Conservation (phyloP, 2,888 invertebrate genomes). For the Sycophila texana region DNA sequence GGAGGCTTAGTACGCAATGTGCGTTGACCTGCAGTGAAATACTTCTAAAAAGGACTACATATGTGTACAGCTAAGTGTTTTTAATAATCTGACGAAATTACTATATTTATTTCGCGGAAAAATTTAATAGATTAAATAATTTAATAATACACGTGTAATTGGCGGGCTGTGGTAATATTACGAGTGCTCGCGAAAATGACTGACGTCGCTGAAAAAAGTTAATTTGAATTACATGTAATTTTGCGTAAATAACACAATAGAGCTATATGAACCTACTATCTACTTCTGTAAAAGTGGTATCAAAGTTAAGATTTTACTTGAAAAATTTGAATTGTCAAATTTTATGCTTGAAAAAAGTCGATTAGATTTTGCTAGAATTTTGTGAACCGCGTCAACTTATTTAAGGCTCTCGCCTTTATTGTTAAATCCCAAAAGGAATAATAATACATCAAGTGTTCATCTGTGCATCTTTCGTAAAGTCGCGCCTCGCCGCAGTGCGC, state of each 20-base stretch:
- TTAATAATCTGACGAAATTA: constrained; percentile 36
- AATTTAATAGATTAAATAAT: constrained; percentile 26
- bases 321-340: too few relatives aligned
- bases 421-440: not conserved
- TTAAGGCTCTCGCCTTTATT: not conserved
- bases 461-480: not conserved
- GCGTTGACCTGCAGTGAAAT: not conserved
- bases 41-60: constrained; percentile 20
- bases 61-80: not conserved
- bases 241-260: not conserved
- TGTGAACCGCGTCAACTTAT: too few relatives aligned
- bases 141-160: constrained; percentile 25
- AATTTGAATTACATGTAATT: not conserved
- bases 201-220: not conserved
- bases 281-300: too few relatives aligned
- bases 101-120: not conserved
- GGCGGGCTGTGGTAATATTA: constrained; percentile 1
- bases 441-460: constrained; percentile 31
- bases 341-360: too few relatives aligned
- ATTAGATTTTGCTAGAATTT: too few relatives aligned
- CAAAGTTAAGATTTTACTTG: too few relatives aligned
- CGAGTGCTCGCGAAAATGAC: not conserved
- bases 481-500: constrained; percentile 16
- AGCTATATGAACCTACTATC: too few relatives aligned
- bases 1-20: not conserved